Conservation (phyloP, 2,113 vertebrate species). For the Dascyllus trimaculatus region DNA sequence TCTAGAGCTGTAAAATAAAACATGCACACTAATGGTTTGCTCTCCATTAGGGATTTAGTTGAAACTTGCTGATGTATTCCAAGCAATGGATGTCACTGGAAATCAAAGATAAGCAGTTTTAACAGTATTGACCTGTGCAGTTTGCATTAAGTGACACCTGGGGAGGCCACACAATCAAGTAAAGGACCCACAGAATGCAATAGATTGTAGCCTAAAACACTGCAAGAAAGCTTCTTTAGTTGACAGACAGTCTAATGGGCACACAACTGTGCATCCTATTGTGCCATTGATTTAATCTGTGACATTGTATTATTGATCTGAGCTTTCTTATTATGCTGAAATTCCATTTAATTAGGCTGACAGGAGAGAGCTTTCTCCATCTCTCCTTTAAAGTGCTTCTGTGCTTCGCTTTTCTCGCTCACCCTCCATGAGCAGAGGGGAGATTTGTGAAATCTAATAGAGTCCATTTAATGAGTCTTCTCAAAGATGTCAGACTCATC, state of each 20-base stretch:
- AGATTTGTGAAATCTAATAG: constrained; percentile 77
- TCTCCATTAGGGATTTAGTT: constrained; percentile 22
- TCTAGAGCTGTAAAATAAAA: constrained; percentile 36
- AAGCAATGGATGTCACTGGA: constrained; percentile 19
- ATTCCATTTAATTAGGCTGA: constrained; percentile 74
- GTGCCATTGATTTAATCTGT: constrained; percentile 65
- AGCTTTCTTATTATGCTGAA: constrained; percentile 64
- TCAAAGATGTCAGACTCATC: constrained; percentile 62
- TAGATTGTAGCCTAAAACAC: constrained; percentile 44
- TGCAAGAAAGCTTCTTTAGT: constrained; percentile 38
- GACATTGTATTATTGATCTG: constrained; percentile 73
- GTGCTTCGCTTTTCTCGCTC: constrained; percentile 23
- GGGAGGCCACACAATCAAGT: constrained; percentile 36
- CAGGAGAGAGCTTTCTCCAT: constrained; percentile 46
- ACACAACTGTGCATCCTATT: constrained; percentile 41
- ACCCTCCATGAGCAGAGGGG: constrained; percentile 41
- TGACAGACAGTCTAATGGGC: constrained; percentile 51
- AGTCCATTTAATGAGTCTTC: constrained; percentile 75
- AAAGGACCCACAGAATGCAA: constrained; percentile 12
- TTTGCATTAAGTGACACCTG: constrained; percentile 49
- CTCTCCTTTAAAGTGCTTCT: constrained; percentile 54
- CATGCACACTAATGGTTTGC: constrained; percentile 15
- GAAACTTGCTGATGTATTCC: constrained; percentile 21
- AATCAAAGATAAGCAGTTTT: constrained; percentile 47
- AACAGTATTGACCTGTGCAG: constrained; percentile 45